Evolutionary conservation across 2,888 invertebrate species (phyloP).

Genomic region (Atherix ibis): DNA sequence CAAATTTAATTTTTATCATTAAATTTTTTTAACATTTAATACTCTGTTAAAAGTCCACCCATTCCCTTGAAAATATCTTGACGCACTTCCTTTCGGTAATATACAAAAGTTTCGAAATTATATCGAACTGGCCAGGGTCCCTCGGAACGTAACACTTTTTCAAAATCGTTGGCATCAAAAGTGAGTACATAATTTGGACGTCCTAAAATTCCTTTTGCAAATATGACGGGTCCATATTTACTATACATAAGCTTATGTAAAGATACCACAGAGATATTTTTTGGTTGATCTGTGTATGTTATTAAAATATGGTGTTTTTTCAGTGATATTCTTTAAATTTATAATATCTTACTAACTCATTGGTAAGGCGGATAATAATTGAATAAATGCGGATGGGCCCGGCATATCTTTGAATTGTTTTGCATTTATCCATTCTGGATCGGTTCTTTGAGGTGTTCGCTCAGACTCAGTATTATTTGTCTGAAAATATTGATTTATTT

Average conservation of each 20-base stretch:
- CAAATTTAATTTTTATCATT: neutral
- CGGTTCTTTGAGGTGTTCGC: slow-evolving; percentile 1
- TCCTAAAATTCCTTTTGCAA: slow-evolving; percentile 27
- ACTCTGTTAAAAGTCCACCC: slow-evolving; percentile 24
- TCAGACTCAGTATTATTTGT: too few relatives aligned
- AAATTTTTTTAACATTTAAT: slow-evolving; percentile 3
- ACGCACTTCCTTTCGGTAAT: slow-evolving; percentile 30
- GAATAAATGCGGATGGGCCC: slow-evolving; percentile 17
- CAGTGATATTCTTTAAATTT: too few relatives aligned
- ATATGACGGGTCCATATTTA: too few relatives aligned
- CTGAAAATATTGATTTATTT: too few relatives aligned
- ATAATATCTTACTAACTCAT: slow-evolving; percentile 20
- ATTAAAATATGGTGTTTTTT: too few relatives aligned
- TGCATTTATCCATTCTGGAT: slow-evolving; percentile 21
- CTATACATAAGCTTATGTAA: too few relatives aligned
- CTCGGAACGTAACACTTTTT: slow-evolving; percentile 31
- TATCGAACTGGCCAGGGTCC: slow-evolving; percentile 34
- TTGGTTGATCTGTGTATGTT: too few relatives aligned
- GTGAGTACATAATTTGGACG: slow-evolving; percentile 28
- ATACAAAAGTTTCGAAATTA: slow-evolving; percentile 28
- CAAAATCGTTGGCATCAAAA: slow-evolving; percentile 37
- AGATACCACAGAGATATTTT: slow-evolving; percentile 17
- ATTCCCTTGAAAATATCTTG: slow-evolving; percentile 27
- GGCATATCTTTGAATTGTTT: slow-evolving; percentile 19
- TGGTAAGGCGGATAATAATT: slow-evolving; percentile 19